These are phyloP conservation scores for Caenorhabditis remanei DNA, from an alignment of 1,140 invertebrate species.

Conservation along the genomic window DNA sequence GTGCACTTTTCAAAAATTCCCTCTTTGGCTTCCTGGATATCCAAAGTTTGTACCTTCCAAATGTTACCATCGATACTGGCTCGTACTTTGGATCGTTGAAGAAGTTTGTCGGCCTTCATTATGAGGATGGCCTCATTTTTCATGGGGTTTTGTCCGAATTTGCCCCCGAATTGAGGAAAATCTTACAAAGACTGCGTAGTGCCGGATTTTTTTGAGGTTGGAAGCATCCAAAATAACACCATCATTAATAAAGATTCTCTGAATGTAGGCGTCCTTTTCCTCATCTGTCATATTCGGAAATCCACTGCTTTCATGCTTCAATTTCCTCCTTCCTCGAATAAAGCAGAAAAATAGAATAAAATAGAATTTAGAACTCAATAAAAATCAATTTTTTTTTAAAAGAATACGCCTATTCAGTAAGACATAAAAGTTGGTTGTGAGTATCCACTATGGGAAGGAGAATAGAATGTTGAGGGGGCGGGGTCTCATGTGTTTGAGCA, in stretches of 20 bases:
- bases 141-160: neutral
- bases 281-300: neutral
- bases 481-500: too few species aligned
- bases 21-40: neutral
- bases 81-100: neutral
- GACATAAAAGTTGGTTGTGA: too few species aligned
- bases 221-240: neutral
- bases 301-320: neutral
- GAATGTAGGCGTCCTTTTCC: neutral
- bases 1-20: neutral
- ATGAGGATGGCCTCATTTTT: neutral
- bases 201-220: neutral
- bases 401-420: too few species aligned
- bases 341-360: too few species aligned
- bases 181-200: neutral
- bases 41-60: neutral
- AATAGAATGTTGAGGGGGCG: too few species aligned
- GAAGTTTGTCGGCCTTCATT: neutral
- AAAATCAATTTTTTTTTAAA: too few species aligned
- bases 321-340: too few species aligned
- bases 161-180: slow-evolving; percentile 6
- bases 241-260: neutral
- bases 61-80: neutral
- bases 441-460: too few species aligned
- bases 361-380: too few species aligned